These are phyloP conservation scores for Amphiura filiformis DNA, from an alignment of 35 echinoderm and acorn worm genomes.

Conservation along the genomic window DNA sequence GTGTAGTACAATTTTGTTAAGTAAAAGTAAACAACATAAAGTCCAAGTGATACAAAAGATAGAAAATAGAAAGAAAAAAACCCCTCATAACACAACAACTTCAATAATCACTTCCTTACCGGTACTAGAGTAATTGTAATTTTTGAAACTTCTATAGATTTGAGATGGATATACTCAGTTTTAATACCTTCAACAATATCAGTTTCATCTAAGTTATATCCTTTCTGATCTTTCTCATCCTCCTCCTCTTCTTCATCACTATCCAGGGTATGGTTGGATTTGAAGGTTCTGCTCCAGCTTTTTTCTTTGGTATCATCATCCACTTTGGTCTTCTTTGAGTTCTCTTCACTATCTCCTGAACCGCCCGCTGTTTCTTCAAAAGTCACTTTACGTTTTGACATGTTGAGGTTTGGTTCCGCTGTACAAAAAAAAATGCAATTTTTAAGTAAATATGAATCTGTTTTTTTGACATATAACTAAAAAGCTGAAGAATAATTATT, in stretches of 20 bases:
- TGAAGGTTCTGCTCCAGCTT: constrained; percentile 67
- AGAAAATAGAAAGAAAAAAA: not conserved
- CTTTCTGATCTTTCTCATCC: not conserved
- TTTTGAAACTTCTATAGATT: not conserved
- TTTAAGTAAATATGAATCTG: too few relatives aligned
- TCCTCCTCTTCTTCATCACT: constrained; percentile 82
- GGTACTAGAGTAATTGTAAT: not conserved
- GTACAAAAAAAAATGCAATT: too few relatives aligned
- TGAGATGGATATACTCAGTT: too few relatives aligned
- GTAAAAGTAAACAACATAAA: too few relatives aligned
- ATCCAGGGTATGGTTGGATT: constrained; percentile 75
- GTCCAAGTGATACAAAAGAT: too few relatives aligned
- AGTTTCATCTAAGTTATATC: not conserved
- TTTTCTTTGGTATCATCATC: not conserved
- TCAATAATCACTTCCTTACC: not conserved
- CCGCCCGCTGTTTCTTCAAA: not conserved
- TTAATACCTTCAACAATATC: constrained; percentile 14
- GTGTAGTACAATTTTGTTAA: too few relatives aligned
- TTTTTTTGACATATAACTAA: too few relatives aligned
- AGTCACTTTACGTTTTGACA: not conserved
- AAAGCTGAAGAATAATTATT: too few relatives aligned
- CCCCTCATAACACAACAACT: not conserved
- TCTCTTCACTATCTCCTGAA: not conserved
- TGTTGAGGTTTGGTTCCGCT: not conserved
- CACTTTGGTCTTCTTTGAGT: not conserved